Conservation (phyloP, 2,888 invertebrate genomes). For the Drosophila bunnanda region DNA sequence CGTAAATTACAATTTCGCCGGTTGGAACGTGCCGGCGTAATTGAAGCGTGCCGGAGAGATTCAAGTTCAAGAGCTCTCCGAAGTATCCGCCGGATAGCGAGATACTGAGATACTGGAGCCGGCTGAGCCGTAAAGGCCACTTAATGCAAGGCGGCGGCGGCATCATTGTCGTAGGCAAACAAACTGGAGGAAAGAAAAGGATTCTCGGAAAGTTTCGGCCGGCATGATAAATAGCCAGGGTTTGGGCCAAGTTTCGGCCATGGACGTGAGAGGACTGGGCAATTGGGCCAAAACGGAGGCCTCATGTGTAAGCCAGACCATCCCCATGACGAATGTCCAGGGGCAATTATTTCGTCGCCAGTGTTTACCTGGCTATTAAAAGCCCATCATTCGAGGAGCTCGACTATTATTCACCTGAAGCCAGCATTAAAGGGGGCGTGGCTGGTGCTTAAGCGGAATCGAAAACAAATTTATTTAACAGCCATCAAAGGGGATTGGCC, state of each 20-base stretch:
- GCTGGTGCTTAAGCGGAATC: constrained; percentile 20
- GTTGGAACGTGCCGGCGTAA: constrained; percentile 27
- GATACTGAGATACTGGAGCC: constrained; percentile 17
- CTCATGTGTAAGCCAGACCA: constrained; percentile 5
- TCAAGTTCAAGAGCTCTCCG: constrained; percentile 31
- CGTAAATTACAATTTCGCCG: constrained; percentile 35
- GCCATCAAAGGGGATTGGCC: constrained; percentile 44
- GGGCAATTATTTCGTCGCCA: constrained; percentile 28
- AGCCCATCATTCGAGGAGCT: constrained; percentile 21
- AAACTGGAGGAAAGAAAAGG: constrained; percentile 40
- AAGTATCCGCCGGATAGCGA: constrained; percentile 19
- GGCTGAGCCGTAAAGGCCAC: constrained; percentile 43
- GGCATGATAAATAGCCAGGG: constrained; percentile 44
- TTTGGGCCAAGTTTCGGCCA: constrained; percentile 4
- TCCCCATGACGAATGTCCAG: constrained; percentile 29
- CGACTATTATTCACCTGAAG: constrained; percentile 30
- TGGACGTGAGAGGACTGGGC: constrained; percentile 57
- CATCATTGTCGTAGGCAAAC: constrained; percentile 18
- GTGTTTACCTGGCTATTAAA: constrained; percentile 39
- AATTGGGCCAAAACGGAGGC: constrained; percentile 15
- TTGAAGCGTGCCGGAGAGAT: constrained; percentile 13
- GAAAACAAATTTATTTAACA: constrained; percentile 42
- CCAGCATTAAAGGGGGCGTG: constrained; percentile 12
- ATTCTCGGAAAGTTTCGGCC: constrained; percentile 29
- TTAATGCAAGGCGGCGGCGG: constrained; percentile 57